Conservation (phyloP, 2,888 invertebrate species). For the Plebejus melissa region DNA sequence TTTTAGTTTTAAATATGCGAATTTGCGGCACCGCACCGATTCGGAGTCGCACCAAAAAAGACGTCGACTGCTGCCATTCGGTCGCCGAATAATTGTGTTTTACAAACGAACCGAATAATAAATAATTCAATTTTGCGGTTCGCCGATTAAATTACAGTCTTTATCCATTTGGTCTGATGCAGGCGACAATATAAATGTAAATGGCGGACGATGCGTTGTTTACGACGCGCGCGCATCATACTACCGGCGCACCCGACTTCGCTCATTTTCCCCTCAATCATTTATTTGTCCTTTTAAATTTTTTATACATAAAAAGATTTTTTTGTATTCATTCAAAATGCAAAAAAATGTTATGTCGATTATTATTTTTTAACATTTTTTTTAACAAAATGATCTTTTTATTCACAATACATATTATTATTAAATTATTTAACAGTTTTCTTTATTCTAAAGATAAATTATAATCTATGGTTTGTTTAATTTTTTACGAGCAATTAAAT, state of each 20-base stretch:
- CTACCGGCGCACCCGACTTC: conserved; percentile 3
- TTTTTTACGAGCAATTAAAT: too few species aligned
- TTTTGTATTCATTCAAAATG: too few species aligned
- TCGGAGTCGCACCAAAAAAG: conserved; percentile 51
- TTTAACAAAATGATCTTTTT: too few species aligned
- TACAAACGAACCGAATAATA: conserved; percentile 62
- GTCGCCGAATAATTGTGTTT: conserved; percentile 60
- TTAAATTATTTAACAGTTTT: too few species aligned
- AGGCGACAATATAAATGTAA: conserved; percentile 76
- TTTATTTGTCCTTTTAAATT: neutral
- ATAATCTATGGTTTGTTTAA: too few species aligned
- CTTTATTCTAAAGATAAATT: too few species aligned
- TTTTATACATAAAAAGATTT: too few species aligned
- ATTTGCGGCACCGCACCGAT: conserved; percentile 47
- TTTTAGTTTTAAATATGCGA: conserved; percentile 47
- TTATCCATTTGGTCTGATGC: conserved; percentile 57
- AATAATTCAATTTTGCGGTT: conserved; percentile 73
- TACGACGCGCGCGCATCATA: conserved; percentile 39
- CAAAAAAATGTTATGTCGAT: neutral
- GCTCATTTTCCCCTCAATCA: neutral
- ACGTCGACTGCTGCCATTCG: conserved; percentile 45
- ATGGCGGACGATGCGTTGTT: conserved; percentile 66
- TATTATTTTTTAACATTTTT: too few species aligned
- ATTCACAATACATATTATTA: too few species aligned
- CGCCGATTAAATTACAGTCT: conserved; percentile 65